Base-by-base conservation (phyloP, 2,113 vertebrate genomes). In the Elephantulus edwardii region DNA sequence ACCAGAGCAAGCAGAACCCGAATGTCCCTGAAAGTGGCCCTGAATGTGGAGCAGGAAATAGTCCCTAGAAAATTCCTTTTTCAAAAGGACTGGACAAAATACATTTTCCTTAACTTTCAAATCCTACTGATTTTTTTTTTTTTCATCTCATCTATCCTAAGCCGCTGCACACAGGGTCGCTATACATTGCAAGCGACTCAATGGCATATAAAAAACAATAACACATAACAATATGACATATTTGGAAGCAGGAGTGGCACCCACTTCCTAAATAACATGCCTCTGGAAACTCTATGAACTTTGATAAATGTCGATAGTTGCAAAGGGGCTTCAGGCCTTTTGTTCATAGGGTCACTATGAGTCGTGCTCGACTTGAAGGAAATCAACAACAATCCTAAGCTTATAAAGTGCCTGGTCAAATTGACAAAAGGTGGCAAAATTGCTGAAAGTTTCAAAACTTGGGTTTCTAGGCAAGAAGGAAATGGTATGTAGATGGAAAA, bases 141-240 rank as follows among this genome's bases (percentile, higher is more conserved):
- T 95, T 94, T 86, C 68, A 50, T 78, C 76, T 96, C 91, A 95
- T 91, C 89, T 97, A 95, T 97, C 96, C 81, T 52, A n/a, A n/a
- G n/a, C n/a, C n/a, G n/a, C n/a, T n/a, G n/a, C n/a, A n/a, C n/a
- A n/a, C n/a, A n/a, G n/a, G n/a, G n/a, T n/a, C n/a, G n/a, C n/a
- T n/a, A n/a, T n/a, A n/a, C n/a, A n/a, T n/a, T n/a, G n/a, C n/a
- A n/a, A n/a, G n/a, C n/a, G n/a, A n/a, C n/a, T n/a, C n/a, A n/a
- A n/a, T n/a, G n/a, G n/a, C n/a, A n/a, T n/a, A n/a, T n/a, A n/a
- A n/a, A n/a, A n/a, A n/a, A n/a, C n/a, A n/a, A n/a, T n/a, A n/a
- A n/a, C n/a, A n/a, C n/a, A n/a, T n/a, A n/a, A n/a, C n/a, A n/a
- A n/a, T n/a, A n/a, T n/a, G n/a, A n/a, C n/a, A n/a, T n/a, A n/a